Evolutionary conservation across 2,113 vertebrate species (phyloP).

Genomic region (Riparia riparia): DNA sequence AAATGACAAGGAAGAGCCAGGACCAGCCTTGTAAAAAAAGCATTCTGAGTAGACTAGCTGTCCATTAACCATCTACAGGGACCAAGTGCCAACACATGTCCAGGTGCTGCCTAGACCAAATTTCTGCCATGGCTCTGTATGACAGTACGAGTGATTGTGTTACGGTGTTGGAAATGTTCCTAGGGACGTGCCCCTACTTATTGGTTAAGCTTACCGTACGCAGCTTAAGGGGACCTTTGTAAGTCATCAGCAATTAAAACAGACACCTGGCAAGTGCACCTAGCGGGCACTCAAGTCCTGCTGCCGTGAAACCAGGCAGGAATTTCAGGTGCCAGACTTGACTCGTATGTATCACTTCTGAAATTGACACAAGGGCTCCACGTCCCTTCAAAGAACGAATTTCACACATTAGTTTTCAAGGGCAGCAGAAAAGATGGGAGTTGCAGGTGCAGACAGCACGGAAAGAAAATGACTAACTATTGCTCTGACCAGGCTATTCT

Average conservation of each 20-base stretch:
- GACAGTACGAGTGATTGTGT: not conserved
- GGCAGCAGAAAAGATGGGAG: not conserved
- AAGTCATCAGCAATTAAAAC: not conserved
- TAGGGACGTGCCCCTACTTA: not conserved
- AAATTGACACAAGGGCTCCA: not conserved
- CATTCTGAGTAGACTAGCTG: not conserved
- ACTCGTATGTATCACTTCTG: not conserved
- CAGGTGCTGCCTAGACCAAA: not conserved
- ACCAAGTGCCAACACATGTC: not conserved
- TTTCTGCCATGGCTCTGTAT: not conserved
- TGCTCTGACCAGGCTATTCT: not conserved
- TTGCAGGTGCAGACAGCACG: rapidly evolving
- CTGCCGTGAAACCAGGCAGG: not conserved
- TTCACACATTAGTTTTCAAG: not conserved
- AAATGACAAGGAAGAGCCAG: not conserved
- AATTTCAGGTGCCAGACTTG: not conserved
- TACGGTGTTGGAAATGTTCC: not conserved
- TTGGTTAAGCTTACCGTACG: not conserved
- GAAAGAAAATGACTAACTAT: not conserved
- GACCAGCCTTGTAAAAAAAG: not conserved
- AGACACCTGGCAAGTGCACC: not conserved
- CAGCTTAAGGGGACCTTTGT: not conserved
- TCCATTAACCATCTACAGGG: not conserved
- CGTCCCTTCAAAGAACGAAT: not conserved
- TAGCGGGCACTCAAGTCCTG: rapidly evolving